Evolutionary conservation across 2,888 invertebrate genomes (phyloP).

Genomic region (Hyppa rectilinea): DNA sequence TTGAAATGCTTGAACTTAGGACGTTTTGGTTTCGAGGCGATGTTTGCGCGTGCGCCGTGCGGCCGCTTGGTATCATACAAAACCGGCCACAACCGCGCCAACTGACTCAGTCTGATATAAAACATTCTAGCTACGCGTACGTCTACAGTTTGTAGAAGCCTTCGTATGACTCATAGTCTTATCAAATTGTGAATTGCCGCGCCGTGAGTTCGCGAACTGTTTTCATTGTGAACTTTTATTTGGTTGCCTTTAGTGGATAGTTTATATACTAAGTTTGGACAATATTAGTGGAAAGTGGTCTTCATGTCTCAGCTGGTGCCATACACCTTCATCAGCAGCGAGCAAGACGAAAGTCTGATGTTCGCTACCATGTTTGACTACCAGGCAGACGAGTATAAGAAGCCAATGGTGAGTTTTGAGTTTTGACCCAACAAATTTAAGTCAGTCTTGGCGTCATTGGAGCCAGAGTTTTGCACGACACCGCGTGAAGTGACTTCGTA

Average conservation of each 20-base stretch:
- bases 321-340: constrained; percentile 86
- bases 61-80: constrained; percentile 83
- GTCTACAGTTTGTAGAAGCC: constrained; percentile 79
- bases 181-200: constrained; percentile 84
- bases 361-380: constrained; percentile 90
- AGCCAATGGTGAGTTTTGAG: constrained; percentile 84
- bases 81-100: constrained; percentile 85
- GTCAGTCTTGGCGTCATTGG: constrained; percentile 39
- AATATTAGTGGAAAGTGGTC: constrained; percentile 81
- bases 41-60: constrained; percentile 86
- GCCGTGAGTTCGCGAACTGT: constrained; percentile 75
- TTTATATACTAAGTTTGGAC: constrained; percentile 77
- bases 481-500: constrained; percentile 72
- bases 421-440: constrained; percentile 43
- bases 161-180: constrained; percentile 86
- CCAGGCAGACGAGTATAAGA: constrained; percentile 87
- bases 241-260: constrained; percentile 75
- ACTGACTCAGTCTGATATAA: constrained; percentile 89
- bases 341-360: constrained; percentile 90
- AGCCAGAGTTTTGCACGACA: constrained; percentile 46
- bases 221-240: constrained; percentile 73
- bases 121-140: constrained; percentile 87
- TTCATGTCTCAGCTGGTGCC: constrained; percentile 93
- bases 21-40: constrained; percentile 72
- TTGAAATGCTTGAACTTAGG: constrained; percentile 81